Conservation (phyloP, 2,113 vertebrate species). For the Ploceus nigricollis region DNA sequence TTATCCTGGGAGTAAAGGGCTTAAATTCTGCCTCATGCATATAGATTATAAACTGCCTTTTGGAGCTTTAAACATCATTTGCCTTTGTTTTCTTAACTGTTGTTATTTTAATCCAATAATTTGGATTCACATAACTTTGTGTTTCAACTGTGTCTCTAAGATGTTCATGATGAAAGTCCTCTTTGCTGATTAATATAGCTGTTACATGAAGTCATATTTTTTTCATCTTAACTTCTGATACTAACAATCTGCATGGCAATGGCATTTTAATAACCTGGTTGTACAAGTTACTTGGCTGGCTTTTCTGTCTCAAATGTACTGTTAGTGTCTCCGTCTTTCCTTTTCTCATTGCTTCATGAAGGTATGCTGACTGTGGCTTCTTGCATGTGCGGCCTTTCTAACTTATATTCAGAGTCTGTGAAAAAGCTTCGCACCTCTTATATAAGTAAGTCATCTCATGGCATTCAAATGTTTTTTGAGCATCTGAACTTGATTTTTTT, state of each 20-base stretch:
- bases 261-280: not conserved
- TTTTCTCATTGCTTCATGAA: slow-evolving; percentile 81
- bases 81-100: not conserved
- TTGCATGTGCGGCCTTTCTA: slow-evolving; percentile 80
- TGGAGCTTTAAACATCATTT: not conserved
- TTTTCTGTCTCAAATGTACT: slow-evolving; percentile 63
- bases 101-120: not conserved
- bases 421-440: slow-evolving; percentile 88
- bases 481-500: slow-evolving; percentile 24
- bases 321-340: slow-evolving; percentile 75
- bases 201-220: not conserved
- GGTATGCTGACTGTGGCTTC: slow-evolving; percentile 84
- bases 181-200: not conserved
- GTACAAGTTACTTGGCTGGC: slow-evolving; percentile 17
- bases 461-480: slow-evolving; percentile 14
- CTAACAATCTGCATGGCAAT: slow-evolving; percentile 15
- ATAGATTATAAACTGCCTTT: not conserved
- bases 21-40: not conserved
- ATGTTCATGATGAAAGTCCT: not conserved
- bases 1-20: not conserved
- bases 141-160: not conserved
- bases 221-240: not conserved
- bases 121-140: not conserved
- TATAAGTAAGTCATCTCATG: slow-evolving; percentile 86
- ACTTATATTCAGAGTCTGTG: slow-evolving; percentile 85